A percentile compares a stretch with the other conserved stretches of the same genome.
Conservation (phyloP, 2,797 vertebrate genomes). For the Mus caroli region DNA sequence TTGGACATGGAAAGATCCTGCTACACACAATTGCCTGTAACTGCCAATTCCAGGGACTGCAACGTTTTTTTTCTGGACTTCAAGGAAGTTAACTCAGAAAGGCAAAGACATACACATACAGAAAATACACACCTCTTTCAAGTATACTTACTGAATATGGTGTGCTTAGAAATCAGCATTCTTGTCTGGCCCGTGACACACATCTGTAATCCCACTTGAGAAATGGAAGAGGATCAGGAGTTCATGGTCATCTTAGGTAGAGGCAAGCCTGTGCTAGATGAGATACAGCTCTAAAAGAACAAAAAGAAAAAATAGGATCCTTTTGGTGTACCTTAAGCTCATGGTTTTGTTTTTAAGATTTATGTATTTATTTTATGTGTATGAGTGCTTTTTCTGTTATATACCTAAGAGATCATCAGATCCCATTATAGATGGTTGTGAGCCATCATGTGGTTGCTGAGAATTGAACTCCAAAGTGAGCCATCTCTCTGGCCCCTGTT, state of each 20-base stretch:
- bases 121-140: background rate
- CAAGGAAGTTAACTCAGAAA: background rate
- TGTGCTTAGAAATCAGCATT: conserved; percentile 28
- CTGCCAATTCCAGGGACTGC: background rate
- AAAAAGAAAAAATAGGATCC: background rate
- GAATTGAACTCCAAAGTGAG: background rate
- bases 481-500: background rate
- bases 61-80: background rate
- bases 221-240: background rate
- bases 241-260: background rate
- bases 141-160: background rate
- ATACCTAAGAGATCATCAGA: background rate
- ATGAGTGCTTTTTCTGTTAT: background rate
- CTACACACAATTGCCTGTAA: background rate
- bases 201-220: background rate
- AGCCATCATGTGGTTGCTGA: background rate
- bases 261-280: background rate
- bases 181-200: background rate
- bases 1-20: too few species aligned
- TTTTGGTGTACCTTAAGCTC: background rate
- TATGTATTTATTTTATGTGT: background rate
- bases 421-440: background rate
- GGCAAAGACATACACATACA: background rate
- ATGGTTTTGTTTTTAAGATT: background rate
- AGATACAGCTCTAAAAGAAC: background rate